phyloP scores from a whole-genome alignment of 2,113 vertebrate genomes.

The Tachycineta bicolor region DNA sequence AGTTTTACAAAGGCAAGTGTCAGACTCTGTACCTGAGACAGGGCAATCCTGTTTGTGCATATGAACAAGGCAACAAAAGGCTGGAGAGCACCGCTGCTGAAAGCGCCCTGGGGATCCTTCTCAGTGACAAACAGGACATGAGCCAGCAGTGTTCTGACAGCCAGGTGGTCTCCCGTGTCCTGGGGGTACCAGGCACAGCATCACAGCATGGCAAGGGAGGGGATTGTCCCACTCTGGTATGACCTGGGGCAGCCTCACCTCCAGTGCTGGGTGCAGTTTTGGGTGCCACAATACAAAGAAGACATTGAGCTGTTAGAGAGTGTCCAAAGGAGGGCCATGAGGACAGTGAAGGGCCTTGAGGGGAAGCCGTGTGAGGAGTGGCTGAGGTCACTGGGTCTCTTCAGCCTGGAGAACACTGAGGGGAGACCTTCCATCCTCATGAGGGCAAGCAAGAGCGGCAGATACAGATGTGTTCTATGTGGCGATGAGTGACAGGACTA shows the following conservation, averaged over 20 bases:
- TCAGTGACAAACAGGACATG: rapidly evolving
- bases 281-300: neutral
- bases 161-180: neutral
- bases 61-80: neutral
- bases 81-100: neutral
- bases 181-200: neutral
- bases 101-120: rapidly evolving
- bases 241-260: neutral
- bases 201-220: rapidly evolving
- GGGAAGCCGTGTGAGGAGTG: neutral
- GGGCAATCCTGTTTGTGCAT: too few relatives aligned
- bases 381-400: neutral
- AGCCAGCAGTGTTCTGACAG: neutral
- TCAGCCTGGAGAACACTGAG: neutral
- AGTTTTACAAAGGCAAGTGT: neutral
- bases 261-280: rapidly evolving
- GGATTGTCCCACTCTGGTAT: neutral
- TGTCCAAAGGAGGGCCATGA: neutral
- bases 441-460: neutral
- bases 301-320: neutral
- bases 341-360: neutral
- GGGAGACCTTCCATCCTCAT: neutral
- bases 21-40: neutral
- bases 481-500: neutral
- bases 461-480: rapidly evolving